Percentiles rank a stretch among this genome's conserved stretches.
These are phyloP conservation scores for Camelus dromedarius DNA, from an alignment of 2,113 vertebrate genomes.

Conservation along the genomic window DNA sequence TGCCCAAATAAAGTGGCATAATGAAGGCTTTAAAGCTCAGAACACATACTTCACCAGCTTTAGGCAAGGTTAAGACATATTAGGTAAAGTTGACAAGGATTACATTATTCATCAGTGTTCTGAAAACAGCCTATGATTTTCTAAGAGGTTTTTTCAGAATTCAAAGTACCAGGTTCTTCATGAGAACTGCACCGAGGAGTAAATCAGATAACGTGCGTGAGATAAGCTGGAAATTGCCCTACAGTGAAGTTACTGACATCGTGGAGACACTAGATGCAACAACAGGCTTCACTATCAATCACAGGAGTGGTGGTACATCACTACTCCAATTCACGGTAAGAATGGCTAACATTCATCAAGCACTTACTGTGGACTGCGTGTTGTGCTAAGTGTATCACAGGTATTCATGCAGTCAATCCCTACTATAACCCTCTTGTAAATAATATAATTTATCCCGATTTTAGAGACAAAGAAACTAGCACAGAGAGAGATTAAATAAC, in stretches of 20 bases:
- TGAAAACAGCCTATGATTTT: background rate
- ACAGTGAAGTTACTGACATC: background rate
- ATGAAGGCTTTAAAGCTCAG: background rate
- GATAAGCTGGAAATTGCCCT: background rate
- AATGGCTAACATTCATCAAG: background rate
- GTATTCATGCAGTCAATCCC: background rate
- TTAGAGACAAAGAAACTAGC: background rate
- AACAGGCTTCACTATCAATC: background rate
- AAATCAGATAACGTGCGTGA: background rate
- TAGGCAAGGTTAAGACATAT: background rate
- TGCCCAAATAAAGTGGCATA: background rate
- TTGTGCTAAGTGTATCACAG: background rate
- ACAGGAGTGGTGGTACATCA: background rate
- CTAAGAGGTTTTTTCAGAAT: slow-evolving; percentile 34
- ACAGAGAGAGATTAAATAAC: background rate
- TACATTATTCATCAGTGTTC: background rate
- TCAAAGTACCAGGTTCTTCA: background rate
- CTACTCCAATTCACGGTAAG: background rate
- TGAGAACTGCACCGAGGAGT: background rate
- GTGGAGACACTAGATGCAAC: background rate
- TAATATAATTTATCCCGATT: background rate
- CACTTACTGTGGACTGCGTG: background rate
- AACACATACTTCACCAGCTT: background rate
- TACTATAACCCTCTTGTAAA: background rate
- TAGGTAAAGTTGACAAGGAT: background rate